These are phyloP conservation scores for Eutolmus rufibarbis DNA, from an alignment of 2,888 invertebrate genomes.

Conservation along the genomic window DNA sequence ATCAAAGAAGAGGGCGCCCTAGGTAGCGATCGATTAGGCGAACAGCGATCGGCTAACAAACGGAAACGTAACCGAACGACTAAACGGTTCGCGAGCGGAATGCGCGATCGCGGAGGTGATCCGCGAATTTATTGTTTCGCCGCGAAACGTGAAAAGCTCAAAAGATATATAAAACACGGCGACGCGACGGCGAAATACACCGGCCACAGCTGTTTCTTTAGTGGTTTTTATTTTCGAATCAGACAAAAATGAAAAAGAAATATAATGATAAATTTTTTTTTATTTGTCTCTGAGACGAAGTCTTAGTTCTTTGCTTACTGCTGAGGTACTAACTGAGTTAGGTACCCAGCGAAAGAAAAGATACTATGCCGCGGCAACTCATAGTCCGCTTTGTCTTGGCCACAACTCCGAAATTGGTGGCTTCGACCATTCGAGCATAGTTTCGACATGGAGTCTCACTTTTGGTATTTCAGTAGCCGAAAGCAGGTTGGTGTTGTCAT, in stretches of 20 bases:
- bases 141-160: neutral
- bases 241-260: neutral
- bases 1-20: neutral
- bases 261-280: neutral
- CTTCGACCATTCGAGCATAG: neutral
- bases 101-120: constrained; percentile 24
- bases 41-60: neutral
- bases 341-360: neutral
- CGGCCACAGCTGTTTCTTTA: constrained; percentile 4
- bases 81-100: constrained; percentile 11
- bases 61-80: constrained; percentile 18
- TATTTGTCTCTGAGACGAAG: neutral
- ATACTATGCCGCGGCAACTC: neutral
- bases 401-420: neutral
- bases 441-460: constrained; percentile 1
- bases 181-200: neutral
- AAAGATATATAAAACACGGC: neutral
- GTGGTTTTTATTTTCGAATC: neutral
- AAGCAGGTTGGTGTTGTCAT: neutral
- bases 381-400: neutral
- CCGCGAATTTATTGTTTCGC: constrained; percentile 39
- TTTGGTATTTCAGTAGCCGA: neutral
- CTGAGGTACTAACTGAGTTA: neutral
- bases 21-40: neutral
- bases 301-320: neutral